Percentiles rank a stretch among this genome's conserved stretches.
Conservation (phyloP, 2,113 vertebrate species). For the Jaculus jaculus region DNA sequence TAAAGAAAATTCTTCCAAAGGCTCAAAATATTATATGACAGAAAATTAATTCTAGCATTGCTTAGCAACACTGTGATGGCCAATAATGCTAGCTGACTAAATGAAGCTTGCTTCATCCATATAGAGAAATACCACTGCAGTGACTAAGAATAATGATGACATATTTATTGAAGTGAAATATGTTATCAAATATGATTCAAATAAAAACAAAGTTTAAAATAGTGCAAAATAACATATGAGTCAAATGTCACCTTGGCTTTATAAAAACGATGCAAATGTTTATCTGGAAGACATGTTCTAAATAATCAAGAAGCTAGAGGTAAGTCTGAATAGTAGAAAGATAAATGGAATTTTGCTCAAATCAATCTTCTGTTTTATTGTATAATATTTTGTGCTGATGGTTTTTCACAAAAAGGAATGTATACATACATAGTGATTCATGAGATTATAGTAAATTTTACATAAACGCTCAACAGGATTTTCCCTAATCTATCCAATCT, state of each 20-base stretch:
- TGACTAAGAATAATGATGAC: not conserved
- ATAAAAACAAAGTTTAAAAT: conserved; percentile 29
- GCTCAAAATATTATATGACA: not conserved
- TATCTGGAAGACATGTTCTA: not conserved
- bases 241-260: not conserved
- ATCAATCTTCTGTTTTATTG: conserved; percentile 21
- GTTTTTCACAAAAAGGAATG: conserved; percentile 28
- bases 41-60: conserved; percentile 42
- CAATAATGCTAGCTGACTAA: not conserved
- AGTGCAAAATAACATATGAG: not conserved
- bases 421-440: not conserved
- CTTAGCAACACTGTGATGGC: not conserved
- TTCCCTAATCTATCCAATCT: not conserved
- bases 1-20: conserved; percentile 26
- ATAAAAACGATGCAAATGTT: not conserved
- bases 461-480: not conserved
- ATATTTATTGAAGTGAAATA: not conserved
- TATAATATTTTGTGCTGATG: not conserved
- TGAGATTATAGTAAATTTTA: not conserved
- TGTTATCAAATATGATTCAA: not conserved
- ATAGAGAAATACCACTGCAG: not conserved
- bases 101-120: not conserved
- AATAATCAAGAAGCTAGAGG: not conserved
- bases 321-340: not conserved
- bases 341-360: not conserved